Conservation (phyloP, 2,113 vertebrate genomes). For the Podocnemis expansa region DNA sequence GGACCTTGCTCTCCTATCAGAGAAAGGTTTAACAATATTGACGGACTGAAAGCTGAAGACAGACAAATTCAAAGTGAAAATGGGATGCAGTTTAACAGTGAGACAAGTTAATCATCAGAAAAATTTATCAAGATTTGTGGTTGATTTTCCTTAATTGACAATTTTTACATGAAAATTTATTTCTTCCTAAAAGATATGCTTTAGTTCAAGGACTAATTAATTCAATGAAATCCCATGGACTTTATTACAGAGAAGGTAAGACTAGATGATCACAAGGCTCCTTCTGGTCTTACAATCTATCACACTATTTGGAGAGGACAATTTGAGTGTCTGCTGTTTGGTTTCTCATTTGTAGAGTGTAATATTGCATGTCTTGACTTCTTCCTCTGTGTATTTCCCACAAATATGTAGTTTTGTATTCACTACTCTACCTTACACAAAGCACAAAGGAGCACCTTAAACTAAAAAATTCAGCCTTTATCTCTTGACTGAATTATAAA, state of each 20-base stretch:
- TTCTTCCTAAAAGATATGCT: background rate
- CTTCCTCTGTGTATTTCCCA: background rate
- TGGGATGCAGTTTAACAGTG: background rate
- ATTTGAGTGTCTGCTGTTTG: background rate
- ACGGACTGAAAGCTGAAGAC: background rate
- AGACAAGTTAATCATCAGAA: background rate
- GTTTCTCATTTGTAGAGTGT: background rate
- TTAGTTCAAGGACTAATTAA: background rate
- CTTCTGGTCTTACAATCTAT: background rate
- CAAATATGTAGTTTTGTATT: background rate
- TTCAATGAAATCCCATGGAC: background rate
- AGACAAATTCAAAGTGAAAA: background rate
- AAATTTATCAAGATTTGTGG: background rate
- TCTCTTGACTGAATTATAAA: background rate
- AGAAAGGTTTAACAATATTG: background rate
- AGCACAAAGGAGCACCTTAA: background rate
- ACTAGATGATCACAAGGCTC: background rate
- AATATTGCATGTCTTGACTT: background rate
- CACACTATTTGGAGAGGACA: background rate
- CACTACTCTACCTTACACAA: background rate
- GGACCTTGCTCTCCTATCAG: background rate
- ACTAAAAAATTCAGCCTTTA: background rate
- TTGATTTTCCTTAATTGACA: background rate
- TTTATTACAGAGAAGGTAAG: background rate
- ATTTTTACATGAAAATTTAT: background rate